phyloP scores from a whole-genome alignment of 2,888 invertebrate species.

The Callyntrura guangdongensis region DNA sequence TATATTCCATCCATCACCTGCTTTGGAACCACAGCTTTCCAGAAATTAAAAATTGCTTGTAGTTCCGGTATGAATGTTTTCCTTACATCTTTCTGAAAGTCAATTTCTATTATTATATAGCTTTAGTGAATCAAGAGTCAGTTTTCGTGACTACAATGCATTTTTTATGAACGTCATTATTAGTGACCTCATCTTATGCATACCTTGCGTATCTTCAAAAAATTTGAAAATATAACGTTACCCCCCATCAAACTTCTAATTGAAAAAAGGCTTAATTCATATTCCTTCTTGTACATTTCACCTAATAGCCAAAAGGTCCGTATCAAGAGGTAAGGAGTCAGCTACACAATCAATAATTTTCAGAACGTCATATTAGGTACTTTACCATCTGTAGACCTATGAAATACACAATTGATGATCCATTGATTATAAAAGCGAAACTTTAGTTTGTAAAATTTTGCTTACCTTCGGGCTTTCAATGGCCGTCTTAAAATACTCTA shows the following conservation, averaged over 20 bases:
- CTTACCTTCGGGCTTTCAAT: too few relatives aligned
- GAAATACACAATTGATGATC: too few relatives aligned
- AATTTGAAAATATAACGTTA: not conserved
- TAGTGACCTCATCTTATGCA: too few relatives aligned
- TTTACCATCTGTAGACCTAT: too few relatives aligned
- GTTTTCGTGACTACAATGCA: not conserved
- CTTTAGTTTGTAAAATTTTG: too few relatives aligned
- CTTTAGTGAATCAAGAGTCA: too few relatives aligned
- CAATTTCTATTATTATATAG: not conserved
- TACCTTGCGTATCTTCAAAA: not conserved
- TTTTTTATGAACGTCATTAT: not conserved
- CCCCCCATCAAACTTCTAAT: not conserved
- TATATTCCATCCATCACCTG: not conserved
- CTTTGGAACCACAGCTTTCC: not conserved
- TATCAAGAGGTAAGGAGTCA: not conserved
- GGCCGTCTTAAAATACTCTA: too few relatives aligned
- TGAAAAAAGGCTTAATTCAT: not conserved
- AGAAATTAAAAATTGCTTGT: conserved; percentile 13
- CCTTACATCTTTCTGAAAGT: not conserved
- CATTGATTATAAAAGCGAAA: too few relatives aligned
- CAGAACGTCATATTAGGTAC: too few relatives aligned
- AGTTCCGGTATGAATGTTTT: not conserved
- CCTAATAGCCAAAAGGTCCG: conserved; percentile 24
- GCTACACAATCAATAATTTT: too few relatives aligned
- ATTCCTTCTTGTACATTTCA: conserved; percentile 23